Evolutionary conservation across 2,797 vertebrate genomes (phyloP).

Genomic region (Melopsittacus undulatus): DNA sequence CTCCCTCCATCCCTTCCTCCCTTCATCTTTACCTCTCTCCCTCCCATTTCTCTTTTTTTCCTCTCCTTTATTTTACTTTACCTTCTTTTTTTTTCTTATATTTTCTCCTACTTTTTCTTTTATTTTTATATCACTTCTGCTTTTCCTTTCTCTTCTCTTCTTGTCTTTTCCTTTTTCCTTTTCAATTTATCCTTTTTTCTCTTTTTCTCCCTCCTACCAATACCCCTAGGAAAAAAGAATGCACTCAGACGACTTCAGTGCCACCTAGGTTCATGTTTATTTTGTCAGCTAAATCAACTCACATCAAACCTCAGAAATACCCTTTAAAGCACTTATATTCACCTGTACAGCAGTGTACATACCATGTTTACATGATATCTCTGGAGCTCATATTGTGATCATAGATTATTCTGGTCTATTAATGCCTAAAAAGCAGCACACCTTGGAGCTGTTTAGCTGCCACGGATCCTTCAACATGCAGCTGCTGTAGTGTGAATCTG

Average conservation of each 20-base stretch:
- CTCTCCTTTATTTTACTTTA: fast-evolving
- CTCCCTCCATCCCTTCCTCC: fast-evolving
- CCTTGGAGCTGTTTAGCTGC: background rate
- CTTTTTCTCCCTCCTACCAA: fast-evolving
- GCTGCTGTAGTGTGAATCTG: background rate
- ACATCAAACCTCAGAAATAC: background rate
- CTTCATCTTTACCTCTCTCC: background rate
- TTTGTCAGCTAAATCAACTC: background rate
- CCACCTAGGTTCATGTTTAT: background rate
- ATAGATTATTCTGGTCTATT: background rate
- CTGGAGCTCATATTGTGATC: background rate
- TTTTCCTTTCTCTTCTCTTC: no score
- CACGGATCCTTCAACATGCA: background rate
- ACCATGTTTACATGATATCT: background rate
- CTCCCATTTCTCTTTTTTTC: no score
- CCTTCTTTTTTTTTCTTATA: no score
- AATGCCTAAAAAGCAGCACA: background rate
- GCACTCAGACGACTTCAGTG: background rate
- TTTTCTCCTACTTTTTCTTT: fast-evolving
- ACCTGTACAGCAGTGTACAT: background rate
- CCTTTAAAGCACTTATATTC: background rate
- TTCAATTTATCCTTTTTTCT: fast-evolving
- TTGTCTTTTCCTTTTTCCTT: fast-evolving
- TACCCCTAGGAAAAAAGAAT: background rate
- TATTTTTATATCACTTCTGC: fast-evolving